Conservation (phyloP, 2,888 invertebrate species). For the Creontiades dilutus region DNA sequence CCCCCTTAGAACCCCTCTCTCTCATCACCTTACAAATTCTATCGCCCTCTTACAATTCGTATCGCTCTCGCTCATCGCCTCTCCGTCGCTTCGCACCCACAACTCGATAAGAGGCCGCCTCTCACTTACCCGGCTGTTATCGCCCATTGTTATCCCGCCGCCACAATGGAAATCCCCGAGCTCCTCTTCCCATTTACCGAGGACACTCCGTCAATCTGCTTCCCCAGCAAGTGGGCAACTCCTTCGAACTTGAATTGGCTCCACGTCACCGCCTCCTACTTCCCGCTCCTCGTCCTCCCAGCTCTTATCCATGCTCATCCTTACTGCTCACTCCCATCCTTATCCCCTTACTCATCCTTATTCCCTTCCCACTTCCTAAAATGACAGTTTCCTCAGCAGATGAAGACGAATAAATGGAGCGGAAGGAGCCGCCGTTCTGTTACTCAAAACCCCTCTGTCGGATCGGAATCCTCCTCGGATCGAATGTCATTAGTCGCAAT, state of each 20-base stretch:
- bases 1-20: too few relatives aligned
- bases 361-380: neutral
- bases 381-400: neutral
- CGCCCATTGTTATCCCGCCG: conserved; percentile 44
- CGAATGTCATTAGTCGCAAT: conserved; percentile 30
- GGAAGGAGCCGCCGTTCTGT: neutral
- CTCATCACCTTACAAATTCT: too few relatives aligned
- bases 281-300: neutral
- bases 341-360: neutral
- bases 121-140: conserved; percentile 49
- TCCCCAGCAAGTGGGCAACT: neutral
- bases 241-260: neutral
- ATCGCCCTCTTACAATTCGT: neutral
- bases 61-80: neutral
- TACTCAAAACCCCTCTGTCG: neutral
- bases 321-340: too few relatives aligned
- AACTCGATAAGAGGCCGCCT: conserved; percentile 25
- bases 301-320: neutral
- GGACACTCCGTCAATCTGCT: neutral
- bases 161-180: conserved; percentile 34
- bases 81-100: neutral
- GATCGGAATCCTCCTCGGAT: neutral
- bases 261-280: neutral
- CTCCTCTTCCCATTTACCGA: neutral
- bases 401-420: neutral